These are phyloP conservation scores for Synergus umbraculus DNA, from an alignment of 2,888 invertebrate genomes.

Conservation along the genomic window DNA sequence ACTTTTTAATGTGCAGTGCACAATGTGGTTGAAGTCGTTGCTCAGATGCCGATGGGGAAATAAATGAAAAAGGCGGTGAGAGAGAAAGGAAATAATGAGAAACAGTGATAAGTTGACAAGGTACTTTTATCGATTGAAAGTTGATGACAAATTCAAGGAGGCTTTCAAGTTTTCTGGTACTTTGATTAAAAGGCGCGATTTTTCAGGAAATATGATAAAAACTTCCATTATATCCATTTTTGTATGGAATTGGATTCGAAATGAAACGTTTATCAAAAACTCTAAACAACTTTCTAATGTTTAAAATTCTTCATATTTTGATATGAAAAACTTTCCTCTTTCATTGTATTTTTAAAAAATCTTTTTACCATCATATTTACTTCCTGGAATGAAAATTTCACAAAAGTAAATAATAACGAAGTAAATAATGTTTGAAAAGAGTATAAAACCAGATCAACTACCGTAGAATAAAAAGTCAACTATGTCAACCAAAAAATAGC, in stretches of 20 bases:
- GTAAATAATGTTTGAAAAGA: too few species aligned
- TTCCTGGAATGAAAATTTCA: too few species aligned
- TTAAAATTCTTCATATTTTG: too few species aligned
- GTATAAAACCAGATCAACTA: too few species aligned
- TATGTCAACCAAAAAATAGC: too few species aligned
- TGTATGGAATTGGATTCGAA: not conserved
- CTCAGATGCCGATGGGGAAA: not conserved
- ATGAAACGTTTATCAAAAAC: not conserved
- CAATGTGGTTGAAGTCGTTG: conserved; percentile 1
- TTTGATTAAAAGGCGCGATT: conserved; percentile 5
- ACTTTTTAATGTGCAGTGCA: conserved; percentile 11
- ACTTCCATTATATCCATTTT: not conserved
- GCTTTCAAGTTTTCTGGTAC: not conserved
- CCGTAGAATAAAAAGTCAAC: too few species aligned
- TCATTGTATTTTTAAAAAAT: too few species aligned
- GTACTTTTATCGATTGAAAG: not conserved
- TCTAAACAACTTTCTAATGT: too few species aligned
- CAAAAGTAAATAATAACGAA: too few species aligned
- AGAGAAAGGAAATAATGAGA: conserved; percentile 15
- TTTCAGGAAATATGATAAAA: not conserved
- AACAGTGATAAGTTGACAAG: conserved; percentile 13
- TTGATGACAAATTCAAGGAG: not conserved
- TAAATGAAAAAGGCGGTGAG: not conserved
- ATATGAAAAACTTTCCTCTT: too few species aligned
- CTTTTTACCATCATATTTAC: too few species aligned